Conservation (phyloP, 2,113 vertebrate genomes). For the Percopsis transmontana region DNA sequence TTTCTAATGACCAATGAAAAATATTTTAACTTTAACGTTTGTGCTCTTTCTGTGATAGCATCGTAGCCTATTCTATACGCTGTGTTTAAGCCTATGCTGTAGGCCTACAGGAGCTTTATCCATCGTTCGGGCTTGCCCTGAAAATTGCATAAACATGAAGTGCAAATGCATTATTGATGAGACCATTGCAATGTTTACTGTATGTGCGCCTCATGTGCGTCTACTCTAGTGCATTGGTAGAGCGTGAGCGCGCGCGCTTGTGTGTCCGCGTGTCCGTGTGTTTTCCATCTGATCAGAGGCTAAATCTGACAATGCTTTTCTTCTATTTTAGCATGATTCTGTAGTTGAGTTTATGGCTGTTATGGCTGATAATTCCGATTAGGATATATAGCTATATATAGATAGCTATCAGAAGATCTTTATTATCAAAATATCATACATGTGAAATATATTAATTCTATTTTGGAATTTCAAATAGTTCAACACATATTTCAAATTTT, state of each 20-base stretch:
- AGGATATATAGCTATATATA: too few relatives aligned
- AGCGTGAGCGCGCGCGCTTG: neutral
- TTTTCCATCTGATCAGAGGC: slow-evolving; percentile 14
- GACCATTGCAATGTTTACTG: slow-evolving; percentile 62
- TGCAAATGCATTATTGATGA: slow-evolving; percentile 90
- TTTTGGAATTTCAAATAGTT: neutral
- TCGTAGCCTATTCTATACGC: slow-evolving; percentile 37
- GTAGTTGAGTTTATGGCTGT: slow-evolving; percentile 5
- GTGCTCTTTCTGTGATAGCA: slow-evolving; percentile 45
- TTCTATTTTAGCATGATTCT: slow-evolving; percentile 17
- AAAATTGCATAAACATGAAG: slow-evolving; percentile 88
- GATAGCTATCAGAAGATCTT: too few relatives aligned
- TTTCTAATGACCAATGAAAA: slow-evolving; percentile 31
- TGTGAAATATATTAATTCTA: too few relatives aligned
- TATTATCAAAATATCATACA: too few relatives aligned
- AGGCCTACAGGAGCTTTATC: slow-evolving; percentile 47
- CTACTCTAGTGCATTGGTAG: slow-evolving; percentile 1
- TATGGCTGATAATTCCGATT: neutral
- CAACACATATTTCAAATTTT: neutral
- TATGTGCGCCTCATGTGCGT: slow-evolving; percentile 35
- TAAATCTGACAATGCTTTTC: slow-evolving; percentile 18
- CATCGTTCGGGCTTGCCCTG: slow-evolving; percentile 65
- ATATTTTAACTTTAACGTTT: slow-evolving; percentile 42
- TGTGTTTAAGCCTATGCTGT: slow-evolving; percentile 11
- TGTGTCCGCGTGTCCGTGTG: slow-evolving; percentile 9